Percentiles rank a stretch among this genome's conserved stretches.
These are phyloP conservation scores for Hydrozoanthus tunicans DNA, from an alignment of 64 coral and sea anemone species.

Conservation along the genomic window DNA sequence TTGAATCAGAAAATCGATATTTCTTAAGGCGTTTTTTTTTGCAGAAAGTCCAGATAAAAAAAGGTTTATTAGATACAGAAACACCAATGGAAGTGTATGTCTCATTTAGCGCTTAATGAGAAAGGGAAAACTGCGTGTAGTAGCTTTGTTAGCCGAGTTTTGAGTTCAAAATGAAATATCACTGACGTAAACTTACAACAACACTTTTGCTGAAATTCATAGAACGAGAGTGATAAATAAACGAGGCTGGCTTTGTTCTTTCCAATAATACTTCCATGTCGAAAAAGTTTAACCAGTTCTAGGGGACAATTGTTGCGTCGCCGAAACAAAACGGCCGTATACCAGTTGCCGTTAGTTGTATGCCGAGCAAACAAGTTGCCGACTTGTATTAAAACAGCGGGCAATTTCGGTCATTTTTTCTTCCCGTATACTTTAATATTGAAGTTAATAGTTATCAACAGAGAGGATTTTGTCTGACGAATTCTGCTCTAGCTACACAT, in stretches of 20 bases:
- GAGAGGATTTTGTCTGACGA: not conserved
- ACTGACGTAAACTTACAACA: too few species aligned
- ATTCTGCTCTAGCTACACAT: not conserved
- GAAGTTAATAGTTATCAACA: conserved; percentile 10
- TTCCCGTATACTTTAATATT: conserved; percentile 11
- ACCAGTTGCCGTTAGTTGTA: not conserved
- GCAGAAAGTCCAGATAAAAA: not conserved
- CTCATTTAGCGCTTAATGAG: not conserved
- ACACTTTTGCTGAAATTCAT: too few species aligned
- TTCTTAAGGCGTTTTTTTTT: not conserved
- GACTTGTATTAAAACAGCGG: conserved; percentile 46
- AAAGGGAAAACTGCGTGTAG: not conserved
- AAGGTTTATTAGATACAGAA: not conserved
- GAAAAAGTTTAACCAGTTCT: too few species aligned
- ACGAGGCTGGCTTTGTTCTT: too few species aligned
- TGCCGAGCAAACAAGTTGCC: conserved; percentile 1
- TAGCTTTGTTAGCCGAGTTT: too few species aligned
- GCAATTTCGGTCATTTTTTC: not conserved
- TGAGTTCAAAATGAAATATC: too few species aligned
- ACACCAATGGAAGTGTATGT: not conserved
- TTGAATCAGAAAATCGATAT: not conserved
- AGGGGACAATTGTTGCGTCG: not conserved
- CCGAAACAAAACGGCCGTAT: not conserved
- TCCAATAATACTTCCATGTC: too few species aligned
- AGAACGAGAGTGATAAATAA: too few species aligned